Conservation (phyloP, 2,113 vertebrate genomes). For the Festucalex cinctus region DNA sequence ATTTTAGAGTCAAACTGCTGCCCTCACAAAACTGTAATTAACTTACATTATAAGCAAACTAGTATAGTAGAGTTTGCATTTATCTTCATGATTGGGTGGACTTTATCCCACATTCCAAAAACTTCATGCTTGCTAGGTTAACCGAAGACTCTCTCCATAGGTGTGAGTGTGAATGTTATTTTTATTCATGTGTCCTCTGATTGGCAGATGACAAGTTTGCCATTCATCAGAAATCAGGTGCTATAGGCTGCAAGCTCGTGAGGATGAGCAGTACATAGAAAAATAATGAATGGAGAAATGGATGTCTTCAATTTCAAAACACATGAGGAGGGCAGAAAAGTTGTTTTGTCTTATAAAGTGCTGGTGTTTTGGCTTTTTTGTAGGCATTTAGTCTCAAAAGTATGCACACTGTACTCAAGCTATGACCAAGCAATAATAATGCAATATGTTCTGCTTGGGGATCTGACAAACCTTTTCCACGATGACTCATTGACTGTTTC, state of each 20-base stretch:
- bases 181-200: neutral
- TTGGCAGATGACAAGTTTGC: neutral
- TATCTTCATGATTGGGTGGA: neutral
- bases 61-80: neutral
- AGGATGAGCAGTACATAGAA: neutral
- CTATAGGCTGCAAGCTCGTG: neutral
- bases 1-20: too few relatives aligned
- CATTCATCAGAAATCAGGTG: neutral
- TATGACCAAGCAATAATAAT: conserved; percentile 33
- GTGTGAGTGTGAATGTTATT: neutral
- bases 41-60: too few relatives aligned
- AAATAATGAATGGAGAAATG: neutral
- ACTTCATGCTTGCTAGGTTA: too few relatives aligned
- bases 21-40: too few relatives aligned
- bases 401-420: conserved; percentile 2
- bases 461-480: conserved; percentile 59
- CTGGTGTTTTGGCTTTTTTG: neutral
- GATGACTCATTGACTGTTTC: conserved; percentile 54
- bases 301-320: neutral
- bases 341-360: neutral
- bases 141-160: neutral
- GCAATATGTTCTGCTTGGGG: conserved; percentile 45
- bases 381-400: neutral
- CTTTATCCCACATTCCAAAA: too few relatives aligned
- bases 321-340: neutral